phyloP scores from a whole-genome alignment of 1,140 invertebrate genomes.

The Pseudomyrmex gracilis region DNA sequence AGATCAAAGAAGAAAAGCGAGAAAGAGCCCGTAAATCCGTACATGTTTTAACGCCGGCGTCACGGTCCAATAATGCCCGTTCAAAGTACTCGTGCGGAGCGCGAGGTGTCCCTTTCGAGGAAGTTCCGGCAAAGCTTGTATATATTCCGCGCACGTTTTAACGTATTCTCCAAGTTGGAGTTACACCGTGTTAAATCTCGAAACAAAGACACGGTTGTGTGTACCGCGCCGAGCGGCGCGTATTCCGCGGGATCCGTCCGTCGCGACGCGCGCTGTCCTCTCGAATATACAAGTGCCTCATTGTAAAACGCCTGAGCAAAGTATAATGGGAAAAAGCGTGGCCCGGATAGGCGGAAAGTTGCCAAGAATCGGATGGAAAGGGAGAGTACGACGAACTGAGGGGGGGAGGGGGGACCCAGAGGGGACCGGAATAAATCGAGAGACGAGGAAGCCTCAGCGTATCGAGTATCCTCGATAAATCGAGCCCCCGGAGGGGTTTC shows the following conservation, averaged over 20 bases:
- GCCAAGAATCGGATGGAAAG: conserved; percentile 18
- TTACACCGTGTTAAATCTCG: conserved; percentile 36
- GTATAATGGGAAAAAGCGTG: conserved; percentile 58
- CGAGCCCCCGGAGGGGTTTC: conserved; percentile 73
- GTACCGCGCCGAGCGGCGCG: not conserved
- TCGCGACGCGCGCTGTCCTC: conserved; percentile 18
- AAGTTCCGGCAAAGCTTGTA: conserved; percentile 17
- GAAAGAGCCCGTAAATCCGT: not conserved
- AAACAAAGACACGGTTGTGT: conserved; percentile 13
- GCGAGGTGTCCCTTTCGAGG: not conserved
- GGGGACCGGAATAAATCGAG: conserved; percentile 67
- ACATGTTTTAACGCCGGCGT: not conserved
- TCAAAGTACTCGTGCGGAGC: not conserved
- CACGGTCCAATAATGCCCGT: not conserved
- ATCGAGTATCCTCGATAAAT: conserved; percentile 74
- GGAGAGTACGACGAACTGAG: too few relatives aligned
- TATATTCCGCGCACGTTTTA: conserved; percentile 21
- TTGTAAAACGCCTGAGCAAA: conserved; percentile 62
- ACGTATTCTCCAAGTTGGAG: conserved; percentile 31
- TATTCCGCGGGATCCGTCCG: conserved; percentile 14
- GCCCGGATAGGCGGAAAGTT: conserved; percentile 32
- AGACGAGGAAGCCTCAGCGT: conserved; percentile 66
- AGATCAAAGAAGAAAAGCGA: not conserved
- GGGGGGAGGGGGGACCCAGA: not conserved
- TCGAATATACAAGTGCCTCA: conserved; percentile 47